Conservation (phyloP, 2,113 vertebrate genomes). For the Sporophila hypoxantha region DNA sequence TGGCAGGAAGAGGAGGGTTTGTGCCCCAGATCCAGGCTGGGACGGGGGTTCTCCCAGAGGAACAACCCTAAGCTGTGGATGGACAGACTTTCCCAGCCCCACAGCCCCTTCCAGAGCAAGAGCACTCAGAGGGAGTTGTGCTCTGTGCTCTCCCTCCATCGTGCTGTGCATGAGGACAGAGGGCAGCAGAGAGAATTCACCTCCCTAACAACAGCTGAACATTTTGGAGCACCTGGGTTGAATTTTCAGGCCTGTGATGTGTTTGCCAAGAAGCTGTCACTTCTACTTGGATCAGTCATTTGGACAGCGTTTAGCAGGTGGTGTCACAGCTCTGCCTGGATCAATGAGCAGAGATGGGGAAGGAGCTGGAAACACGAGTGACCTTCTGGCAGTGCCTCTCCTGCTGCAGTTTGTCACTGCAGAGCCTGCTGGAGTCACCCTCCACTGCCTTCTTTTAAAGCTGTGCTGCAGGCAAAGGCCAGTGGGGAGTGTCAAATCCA, state of each 20-base stretch:
- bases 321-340: constrained; percentile 24
- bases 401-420: not conserved
- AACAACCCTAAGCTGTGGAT: not conserved
- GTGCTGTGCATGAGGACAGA: not conserved
- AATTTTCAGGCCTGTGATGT: not conserved
- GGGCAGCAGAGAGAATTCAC: not conserved
- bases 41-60: not conserved
- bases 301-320: not conserved
- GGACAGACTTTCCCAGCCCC: not conserved
- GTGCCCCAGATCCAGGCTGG: not conserved
- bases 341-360: not conserved
- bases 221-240: not conserved
- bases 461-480: not conserved
- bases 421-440: not conserved
- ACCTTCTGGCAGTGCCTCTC: not conserved
- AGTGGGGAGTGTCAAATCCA: not conserved
- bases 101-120: not conserved
- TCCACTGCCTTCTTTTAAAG: not conserved
- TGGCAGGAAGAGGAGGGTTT: not conserved
- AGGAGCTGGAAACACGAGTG: not conserved
- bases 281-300: not conserved
- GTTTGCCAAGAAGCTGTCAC: constrained; percentile 18
- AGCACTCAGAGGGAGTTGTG: not conserved
- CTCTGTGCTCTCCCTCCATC: not conserved
- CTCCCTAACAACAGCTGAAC: not conserved